Base-by-base conservation (phyloP, 2,888 invertebrate species). In the Xiphydria camelus region DNA sequence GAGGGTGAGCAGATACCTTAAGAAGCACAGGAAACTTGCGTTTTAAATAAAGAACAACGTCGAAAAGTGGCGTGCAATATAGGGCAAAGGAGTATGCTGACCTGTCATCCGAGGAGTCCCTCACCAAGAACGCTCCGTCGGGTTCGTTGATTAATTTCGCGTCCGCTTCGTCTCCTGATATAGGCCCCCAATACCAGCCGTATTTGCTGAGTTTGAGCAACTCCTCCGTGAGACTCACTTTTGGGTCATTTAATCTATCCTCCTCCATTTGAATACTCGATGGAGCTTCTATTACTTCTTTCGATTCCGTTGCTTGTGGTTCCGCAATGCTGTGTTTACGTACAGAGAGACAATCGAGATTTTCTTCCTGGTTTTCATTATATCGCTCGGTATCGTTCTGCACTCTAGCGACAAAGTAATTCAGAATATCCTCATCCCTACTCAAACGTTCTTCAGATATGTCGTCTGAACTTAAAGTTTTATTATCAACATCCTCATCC, bases 121-220 rank as follows among this genome's bases (percentile, higher is more conserved):
- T 79, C 4, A 91, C 86, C 47, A 90, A 76, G 75, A 90, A 90
- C 9, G 88, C 83, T 22, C 90, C 90, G 60, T 89, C 88, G 4
- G 86, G 84, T 66, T 85, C 84, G 49, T 83, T 83, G 36, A 79
- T 75, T 20, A 90, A 75, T 64, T 84, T 84, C 42, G 82, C 80
- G 68, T 89, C 88, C 0, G 90, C 88, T 68, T 88, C 86, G 23
- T 81, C 79, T 53, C 86, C 81, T 1, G 85, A 82, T 55, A 90
- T 82, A 39, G 88, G 85, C 10, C 90, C 91, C 90, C 90, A 91
- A 70, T 91, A 91, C 89, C 90, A 90, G 29, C 83, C 85, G 66
- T 80, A 64, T 39, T 68, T 68, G 44, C 66, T 62, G 29, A 69
- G 51, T 41, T 66, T 68, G 34, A 66, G 53, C 26, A 69, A 44